Evolutionary conservation across 2,888 invertebrate species (phyloP).

Genomic region (Cinara cedri): DNA sequence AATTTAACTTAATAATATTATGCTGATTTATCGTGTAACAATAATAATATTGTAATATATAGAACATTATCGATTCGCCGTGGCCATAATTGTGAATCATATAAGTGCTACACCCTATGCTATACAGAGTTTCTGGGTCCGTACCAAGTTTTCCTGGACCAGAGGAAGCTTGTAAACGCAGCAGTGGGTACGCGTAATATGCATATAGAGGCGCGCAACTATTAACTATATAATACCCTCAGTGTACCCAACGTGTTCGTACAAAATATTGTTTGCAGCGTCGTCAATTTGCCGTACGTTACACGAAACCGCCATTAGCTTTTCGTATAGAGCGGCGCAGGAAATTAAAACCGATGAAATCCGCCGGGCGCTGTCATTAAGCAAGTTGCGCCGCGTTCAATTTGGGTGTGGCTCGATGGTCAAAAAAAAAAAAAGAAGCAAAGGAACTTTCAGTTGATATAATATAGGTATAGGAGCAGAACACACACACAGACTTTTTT

Average conservation of each 20-base stretch:
- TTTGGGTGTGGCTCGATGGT: constrained; percentile 36
- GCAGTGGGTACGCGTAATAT: background rate
- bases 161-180: background rate
- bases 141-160: too few species aligned
- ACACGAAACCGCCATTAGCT: constrained; percentile 53
- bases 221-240: too few species aligned
- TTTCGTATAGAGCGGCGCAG: constrained; percentile 24
- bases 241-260: background rate
- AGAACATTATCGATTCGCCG: too few species aligned
- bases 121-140: too few species aligned
- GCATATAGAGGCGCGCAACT: background rate
- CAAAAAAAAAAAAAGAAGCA: background rate
- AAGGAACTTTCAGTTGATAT: too few species aligned
- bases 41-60: too few species aligned
- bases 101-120: too few species aligned
- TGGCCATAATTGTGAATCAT: too few species aligned
- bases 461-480: too few species aligned
- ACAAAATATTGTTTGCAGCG: constrained; percentile 39
- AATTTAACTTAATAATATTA: too few species aligned
- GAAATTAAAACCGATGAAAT: constrained; percentile 50
- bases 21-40: too few species aligned
- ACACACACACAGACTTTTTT: too few species aligned
- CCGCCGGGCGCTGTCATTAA: constrained; percentile 17
- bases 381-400: background rate
- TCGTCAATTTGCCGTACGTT: constrained; percentile 35